Conservation (phyloP, 2,797 vertebrate species). For the Carcharodon carcharias region DNA sequence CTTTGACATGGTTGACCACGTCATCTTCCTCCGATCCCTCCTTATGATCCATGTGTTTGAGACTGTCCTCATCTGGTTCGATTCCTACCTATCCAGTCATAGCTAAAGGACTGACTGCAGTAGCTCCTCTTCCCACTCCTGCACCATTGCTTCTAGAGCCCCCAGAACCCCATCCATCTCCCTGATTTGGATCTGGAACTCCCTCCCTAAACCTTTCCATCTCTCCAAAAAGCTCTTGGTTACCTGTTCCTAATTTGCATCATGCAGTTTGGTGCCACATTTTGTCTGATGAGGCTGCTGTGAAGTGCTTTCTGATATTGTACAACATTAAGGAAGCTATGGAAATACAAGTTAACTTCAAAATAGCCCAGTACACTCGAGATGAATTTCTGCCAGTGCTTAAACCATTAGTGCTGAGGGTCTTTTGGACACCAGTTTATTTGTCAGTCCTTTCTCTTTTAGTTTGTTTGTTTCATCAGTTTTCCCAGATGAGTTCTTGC, state of each 20-base stretch:
- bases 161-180: background rate
- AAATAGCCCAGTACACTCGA: background rate
- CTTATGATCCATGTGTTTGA: background rate
- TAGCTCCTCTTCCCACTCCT: background rate
- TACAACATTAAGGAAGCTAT: background rate
- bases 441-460: background rate
- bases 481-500: background rate
- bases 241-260: background rate
- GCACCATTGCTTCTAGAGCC: too few relatives aligned
- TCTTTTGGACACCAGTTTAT: background rate
- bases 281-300: background rate
- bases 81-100: background rate
- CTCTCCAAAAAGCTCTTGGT: background rate
- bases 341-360: too few relatives aligned
- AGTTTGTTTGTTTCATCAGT: background rate
- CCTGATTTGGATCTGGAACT: background rate
- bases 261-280: background rate
- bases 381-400: background rate
- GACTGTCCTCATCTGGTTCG: background rate
- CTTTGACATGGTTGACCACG: background rate
- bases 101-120: background rate
- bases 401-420: background rate
- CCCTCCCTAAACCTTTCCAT: background rate
- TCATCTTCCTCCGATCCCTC: background rate
- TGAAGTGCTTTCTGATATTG: background rate